phyloP scores from a whole-genome alignment of 1,140 invertebrate genomes.

The Linepithema humile region DNA sequence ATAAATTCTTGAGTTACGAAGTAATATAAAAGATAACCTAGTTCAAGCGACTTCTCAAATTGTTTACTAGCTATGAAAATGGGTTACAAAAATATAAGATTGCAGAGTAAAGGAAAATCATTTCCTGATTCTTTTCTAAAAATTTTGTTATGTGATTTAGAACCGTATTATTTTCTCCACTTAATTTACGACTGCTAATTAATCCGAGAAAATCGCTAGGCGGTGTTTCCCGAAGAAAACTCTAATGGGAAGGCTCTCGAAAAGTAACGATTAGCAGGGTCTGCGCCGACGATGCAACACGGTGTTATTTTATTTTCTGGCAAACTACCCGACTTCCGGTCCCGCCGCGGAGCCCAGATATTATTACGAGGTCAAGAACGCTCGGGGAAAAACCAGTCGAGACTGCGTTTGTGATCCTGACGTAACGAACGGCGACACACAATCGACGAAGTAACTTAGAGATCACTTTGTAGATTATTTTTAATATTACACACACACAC shows the following conservation, averaged over 20 bases:
- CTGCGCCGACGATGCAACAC: slow-evolving; percentile 29
- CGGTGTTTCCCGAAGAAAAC: slow-evolving; percentile 32
- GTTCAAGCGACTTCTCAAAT: neutral
- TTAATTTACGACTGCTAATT: slow-evolving; percentile 20
- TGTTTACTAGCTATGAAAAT: neutral
- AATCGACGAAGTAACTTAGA: slow-evolving; percentile 8
- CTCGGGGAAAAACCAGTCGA: slow-evolving; percentile 30
- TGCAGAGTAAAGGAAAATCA: neutral
- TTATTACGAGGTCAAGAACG: slow-evolving; percentile 55
- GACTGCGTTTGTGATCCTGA: neutral
- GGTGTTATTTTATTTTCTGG: slow-evolving; percentile 74
- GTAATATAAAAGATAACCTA: neutral
- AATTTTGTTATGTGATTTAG: neutral
- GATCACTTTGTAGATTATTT: neutral
- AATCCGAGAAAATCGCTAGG: neutral
- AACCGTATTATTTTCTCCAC: neutral
- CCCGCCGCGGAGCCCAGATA: slow-evolving; percentile 38
- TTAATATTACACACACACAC: too few relatives aligned
- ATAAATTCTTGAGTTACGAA: neutral
- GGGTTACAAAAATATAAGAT: neutral
- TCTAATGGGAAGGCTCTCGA: slow-evolving; percentile 22
- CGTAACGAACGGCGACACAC: slow-evolving; percentile 3
- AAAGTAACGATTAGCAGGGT: slow-evolving; percentile 34
- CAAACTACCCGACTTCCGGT: slow-evolving; percentile 72
- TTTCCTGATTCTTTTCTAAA: neutral